These are phyloP conservation scores for Sebastes hopkinsi DNA, from an alignment of 2,797 vertebrate genomes.

Conservation along the genomic window DNA sequence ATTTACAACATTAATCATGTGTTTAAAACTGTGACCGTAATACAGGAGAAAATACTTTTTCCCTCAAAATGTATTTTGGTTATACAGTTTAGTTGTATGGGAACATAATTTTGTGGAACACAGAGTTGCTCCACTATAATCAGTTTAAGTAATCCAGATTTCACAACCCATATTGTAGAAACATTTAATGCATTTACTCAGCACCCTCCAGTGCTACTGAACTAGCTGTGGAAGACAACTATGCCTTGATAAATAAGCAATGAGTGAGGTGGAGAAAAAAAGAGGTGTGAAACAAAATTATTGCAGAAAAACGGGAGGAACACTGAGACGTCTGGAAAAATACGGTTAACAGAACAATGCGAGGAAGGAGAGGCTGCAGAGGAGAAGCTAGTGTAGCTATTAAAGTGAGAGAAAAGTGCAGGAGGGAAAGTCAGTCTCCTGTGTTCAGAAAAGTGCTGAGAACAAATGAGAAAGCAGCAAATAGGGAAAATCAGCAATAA, in stretches of 20 bases:
- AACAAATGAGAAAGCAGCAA: slow-evolving; percentile 18
- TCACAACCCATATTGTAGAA: not conserved
- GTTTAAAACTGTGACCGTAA: too few relatives aligned
- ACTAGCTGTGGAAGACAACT: not conserved
- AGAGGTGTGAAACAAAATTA: not conserved
- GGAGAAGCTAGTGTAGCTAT: not conserved
- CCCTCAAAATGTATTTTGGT: too few relatives aligned
- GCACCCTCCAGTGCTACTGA: not conserved
- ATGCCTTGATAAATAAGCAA: not conserved
- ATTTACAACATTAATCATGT: too few relatives aligned
- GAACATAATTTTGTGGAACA: fast-evolving
- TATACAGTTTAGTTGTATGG: not conserved
- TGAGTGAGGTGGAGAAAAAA: not conserved
- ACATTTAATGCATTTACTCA: not conserved
- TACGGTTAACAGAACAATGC: not conserved
- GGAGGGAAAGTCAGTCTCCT: not conserved
- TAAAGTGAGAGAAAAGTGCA: not conserved
- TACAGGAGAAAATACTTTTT: too few relatives aligned
- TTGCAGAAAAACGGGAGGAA: not conserved
- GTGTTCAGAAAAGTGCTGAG: slow-evolving; percentile 25
- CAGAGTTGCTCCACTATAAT: not conserved
- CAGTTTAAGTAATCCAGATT: not conserved
- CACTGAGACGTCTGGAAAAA: not conserved
- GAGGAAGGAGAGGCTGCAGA: not conserved
- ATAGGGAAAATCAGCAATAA: slow-evolving; percentile 14